Percentiles rank a stretch among this genome's conserved stretches.
Evolutionary conservation across 1,140 invertebrate species (phyloP).

Genomic region (Atta cephalotes): DNA sequence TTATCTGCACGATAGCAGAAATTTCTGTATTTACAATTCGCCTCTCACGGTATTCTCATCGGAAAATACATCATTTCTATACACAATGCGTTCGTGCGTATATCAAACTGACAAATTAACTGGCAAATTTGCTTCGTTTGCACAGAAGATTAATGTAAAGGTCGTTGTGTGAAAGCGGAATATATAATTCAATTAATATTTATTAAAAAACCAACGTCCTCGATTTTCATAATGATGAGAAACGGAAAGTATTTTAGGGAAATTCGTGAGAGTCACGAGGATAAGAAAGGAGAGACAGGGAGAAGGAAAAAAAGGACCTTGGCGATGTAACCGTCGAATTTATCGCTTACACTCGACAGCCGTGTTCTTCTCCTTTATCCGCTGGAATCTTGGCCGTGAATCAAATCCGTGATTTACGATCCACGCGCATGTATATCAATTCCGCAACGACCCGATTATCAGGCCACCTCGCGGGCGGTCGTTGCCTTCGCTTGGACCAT

Average conservation of each 20-base stretch:
- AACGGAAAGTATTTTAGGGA: neutral
- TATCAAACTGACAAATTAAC: conserved; percentile 29
- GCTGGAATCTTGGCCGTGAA: conserved; percentile 78
- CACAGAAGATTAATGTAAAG: conserved; percentile 25
- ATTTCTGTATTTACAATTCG: conserved; percentile 11
- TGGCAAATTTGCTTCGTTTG: neutral
- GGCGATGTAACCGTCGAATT: conserved; percentile 71
- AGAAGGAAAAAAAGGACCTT: conserved; percentile 1
- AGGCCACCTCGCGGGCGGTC: conserved; percentile 66
- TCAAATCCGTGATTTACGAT: conserved; percentile 80
- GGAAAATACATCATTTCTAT: neutral
- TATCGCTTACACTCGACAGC: conserved; percentile 64
- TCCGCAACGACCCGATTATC: conserved; percentile 82
- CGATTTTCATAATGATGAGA: neutral
- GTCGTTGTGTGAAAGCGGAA: neutral
- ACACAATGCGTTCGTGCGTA: neutral
- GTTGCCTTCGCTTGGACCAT: conserved; percentile 77
- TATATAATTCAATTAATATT: conserved; percentile 28
- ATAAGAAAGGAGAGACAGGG: neutral
- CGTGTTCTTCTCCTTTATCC: conserved; percentile 68
- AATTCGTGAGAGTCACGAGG: neutral
- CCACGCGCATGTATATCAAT: conserved; percentile 81
- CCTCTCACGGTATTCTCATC: neutral
- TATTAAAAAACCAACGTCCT: conserved; percentile 16
- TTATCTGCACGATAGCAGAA: neutral